Evolutionary conservation across 23 tunicate genomes (phyloP).

Genomic region (Clavelina lepadiformis): DNA sequence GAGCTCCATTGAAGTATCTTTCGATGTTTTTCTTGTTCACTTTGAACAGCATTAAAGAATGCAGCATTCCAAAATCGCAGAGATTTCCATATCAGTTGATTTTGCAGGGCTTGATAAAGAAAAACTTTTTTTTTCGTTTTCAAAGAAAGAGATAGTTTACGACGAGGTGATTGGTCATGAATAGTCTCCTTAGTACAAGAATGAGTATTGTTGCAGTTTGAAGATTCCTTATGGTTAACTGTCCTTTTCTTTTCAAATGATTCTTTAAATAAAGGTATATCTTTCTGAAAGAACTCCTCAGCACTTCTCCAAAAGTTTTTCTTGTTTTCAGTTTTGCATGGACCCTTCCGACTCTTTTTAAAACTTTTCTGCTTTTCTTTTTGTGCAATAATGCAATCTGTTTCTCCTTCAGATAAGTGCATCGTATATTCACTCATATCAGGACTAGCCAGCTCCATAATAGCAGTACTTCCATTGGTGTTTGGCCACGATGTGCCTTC

Average conservation of each 20-base stretch:
- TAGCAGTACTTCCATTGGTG: not conserved
- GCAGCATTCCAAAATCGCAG: constrained; percentile 94
- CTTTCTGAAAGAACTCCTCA: too few species aligned
- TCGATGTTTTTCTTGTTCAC: constrained; percentile 46
- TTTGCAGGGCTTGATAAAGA: constrained; percentile 47
- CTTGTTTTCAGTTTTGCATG: constrained; percentile 2
- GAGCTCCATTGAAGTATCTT: constrained; percentile 42
- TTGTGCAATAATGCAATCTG: not conserved
- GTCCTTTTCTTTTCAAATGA: too few species aligned
- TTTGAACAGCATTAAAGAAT: constrained; percentile 71
- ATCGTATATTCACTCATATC: constrained; percentile 18
- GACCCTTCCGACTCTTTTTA: too few species aligned
- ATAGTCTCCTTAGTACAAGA: too few species aligned
- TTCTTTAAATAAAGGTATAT: too few species aligned
- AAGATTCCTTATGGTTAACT: too few species aligned
- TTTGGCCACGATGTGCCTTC: constrained; percentile 13
- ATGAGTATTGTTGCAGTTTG: too few species aligned
- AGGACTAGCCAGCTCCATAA: constrained; percentile 33
- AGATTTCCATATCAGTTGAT: constrained; percentile 81
- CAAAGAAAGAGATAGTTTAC: too few species aligned
- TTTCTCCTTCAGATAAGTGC: constrained; percentile 6
- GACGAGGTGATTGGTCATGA: too few species aligned
- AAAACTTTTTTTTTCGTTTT: constrained; percentile 36
- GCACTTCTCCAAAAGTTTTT: constrained; percentile 10
- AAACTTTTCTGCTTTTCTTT: too few species aligned